Percentiles rank a stretch among this genome's conserved stretches.
phyloP scores from a whole-genome alignment of 1,140 invertebrate genomes.

The Bombyx mori region DNA sequence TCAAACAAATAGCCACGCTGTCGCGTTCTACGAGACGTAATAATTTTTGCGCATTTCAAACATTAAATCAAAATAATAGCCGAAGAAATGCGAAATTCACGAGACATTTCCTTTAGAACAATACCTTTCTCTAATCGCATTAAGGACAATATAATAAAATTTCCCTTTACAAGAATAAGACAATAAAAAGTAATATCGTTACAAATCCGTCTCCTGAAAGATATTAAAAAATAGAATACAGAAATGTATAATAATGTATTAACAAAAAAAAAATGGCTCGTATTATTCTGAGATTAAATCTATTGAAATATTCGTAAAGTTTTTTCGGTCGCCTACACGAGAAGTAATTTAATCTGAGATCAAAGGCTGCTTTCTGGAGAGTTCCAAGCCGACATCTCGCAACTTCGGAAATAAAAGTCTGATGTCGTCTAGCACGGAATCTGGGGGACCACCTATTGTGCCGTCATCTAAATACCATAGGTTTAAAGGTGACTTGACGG shows the following conservation, averaged over 20 bases:
- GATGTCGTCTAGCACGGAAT: too few relatives aligned
- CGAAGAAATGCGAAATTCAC: too few relatives aligned
- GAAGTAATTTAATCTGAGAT: constrained; percentile 8
- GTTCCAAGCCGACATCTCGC: too few relatives aligned
- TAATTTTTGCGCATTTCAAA: too few relatives aligned
- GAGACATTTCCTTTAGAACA: too few relatives aligned
- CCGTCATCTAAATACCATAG: too few relatives aligned
- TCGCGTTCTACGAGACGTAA: too few relatives aligned
- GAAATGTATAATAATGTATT: neutral
- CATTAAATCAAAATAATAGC: too few relatives aligned
- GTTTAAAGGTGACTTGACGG: too few relatives aligned
- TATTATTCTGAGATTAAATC: constrained; percentile 7
- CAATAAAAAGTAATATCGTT: constrained; percentile 7
- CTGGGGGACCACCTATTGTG: too few relatives aligned
- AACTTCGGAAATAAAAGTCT: too few relatives aligned
- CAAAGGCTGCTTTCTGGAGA: neutral
- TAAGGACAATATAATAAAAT: constrained; percentile 1
- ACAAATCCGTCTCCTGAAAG: neutral
- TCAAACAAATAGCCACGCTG: too few relatives aligned
- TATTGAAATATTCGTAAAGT: constrained; percentile 6
- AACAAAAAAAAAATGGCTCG: constrained; percentile 2
- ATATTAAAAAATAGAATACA: constrained; percentile 2
- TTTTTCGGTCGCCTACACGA: constrained; percentile 6
- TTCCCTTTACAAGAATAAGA: constrained; percentile 1
- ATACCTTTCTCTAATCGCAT: constrained; percentile 1